Conservation (phyloP, 1,140 invertebrate genomes). For the Calliphora vicina region DNA sequence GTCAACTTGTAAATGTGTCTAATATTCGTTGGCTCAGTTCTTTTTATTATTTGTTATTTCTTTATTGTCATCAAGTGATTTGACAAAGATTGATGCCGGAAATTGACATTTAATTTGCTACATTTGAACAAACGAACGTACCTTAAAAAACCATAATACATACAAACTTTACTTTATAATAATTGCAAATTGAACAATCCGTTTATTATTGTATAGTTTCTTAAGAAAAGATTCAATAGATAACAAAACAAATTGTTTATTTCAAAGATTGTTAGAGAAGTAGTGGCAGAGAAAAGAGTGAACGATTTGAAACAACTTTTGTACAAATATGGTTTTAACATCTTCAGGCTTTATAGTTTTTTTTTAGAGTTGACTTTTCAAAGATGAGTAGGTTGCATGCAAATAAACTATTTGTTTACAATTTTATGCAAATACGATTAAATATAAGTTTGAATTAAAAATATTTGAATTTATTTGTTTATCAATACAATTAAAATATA, state of each 20-base stretch:
- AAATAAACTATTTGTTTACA: neutral
- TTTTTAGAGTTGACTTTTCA: neutral
- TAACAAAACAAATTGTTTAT: neutral
- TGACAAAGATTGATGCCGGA: conserved; percentile 33
- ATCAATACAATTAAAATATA: neutral
- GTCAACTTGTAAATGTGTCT: conserved; percentile 8
- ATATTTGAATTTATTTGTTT: neutral
- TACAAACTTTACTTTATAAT: neutral
- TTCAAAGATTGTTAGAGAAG: neutral
- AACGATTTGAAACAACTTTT: neutral
- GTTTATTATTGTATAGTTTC: neutral
- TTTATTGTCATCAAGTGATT: conserved; percentile 24
- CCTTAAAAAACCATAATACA: neutral
- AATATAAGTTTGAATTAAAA: too few relatives aligned
- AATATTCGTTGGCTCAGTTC: neutral
- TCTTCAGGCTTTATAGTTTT: neutral
- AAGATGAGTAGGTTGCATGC: neutral
- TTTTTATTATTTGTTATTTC: neutral
- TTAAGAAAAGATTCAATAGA: neutral
- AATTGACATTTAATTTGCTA: conserved; percentile 33
- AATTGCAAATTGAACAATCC: conserved; percentile 2
- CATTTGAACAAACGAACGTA: neutral
- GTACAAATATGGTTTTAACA: neutral
- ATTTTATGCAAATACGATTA: neutral
- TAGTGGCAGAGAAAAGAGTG: too few relatives aligned